These are phyloP conservation scores for Callyntrura guangdongensis DNA, from an alignment of 2,888 invertebrate species.

Conservation along the genomic window DNA sequence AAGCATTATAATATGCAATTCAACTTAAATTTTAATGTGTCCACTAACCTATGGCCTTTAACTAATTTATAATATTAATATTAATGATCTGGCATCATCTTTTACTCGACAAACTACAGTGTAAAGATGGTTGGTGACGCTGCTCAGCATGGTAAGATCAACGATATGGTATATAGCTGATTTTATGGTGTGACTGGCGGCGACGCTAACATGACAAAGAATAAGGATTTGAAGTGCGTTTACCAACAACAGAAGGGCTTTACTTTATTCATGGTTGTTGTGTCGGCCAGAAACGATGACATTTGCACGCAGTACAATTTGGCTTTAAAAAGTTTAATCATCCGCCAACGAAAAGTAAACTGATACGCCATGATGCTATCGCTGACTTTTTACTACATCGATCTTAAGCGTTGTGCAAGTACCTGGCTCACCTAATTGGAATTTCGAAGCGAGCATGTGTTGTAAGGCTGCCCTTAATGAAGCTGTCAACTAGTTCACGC, in stretches of 20 bases:
- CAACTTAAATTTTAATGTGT: constrained; percentile 38
- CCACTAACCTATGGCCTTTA: constrained; percentile 66
- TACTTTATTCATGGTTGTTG: no score
- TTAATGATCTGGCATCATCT: constrained; percentile 52
- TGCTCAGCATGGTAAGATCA: background rate
- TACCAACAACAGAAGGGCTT: no score
- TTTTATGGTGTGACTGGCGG: background rate
- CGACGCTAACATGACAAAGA: background rate
- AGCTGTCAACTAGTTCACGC: constrained; percentile 62
- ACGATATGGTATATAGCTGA: background rate
- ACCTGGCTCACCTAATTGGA: constrained; percentile 36
- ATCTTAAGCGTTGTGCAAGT: constrained; percentile 20
- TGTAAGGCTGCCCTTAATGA: constrained; percentile 57
- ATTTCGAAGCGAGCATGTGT: background rate
- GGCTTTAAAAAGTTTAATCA: constrained; percentile 1
- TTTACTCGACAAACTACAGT: background rate
- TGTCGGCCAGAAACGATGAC: no score
- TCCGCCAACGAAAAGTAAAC: background rate
- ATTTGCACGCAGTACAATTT: background rate
- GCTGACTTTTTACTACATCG: background rate
- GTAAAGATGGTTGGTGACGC: background rate
- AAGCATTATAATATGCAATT: constrained; percentile 33
- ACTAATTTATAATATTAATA: constrained; percentile 57
- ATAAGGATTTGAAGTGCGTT: background rate
- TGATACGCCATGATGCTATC: background rate